Evolutionary conservation across 2,888 invertebrate genomes (phyloP), one percentile per base, ranked within the genome.

Genomic region (Schrankia costaestrigalis): DNA sequence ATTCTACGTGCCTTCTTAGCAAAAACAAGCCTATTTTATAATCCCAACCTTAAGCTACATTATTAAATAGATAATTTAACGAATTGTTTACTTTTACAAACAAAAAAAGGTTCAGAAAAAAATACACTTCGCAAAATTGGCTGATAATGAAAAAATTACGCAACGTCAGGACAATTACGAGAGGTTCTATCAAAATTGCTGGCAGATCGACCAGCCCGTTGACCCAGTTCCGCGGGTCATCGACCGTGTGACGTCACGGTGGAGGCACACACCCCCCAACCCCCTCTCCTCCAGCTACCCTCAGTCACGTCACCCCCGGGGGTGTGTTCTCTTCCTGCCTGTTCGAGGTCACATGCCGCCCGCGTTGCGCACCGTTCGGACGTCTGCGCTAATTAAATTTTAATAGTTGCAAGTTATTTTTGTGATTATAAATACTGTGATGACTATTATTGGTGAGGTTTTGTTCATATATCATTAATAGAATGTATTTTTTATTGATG

Each of bases 201-300:
- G 62, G 56, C 63, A 71, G 72, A 80, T 78, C 77, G 78, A 74
- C 71, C 77, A 71, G 63, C 68, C 68, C 61, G 74, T 70, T 86
- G 85, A 86, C 86, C 86, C 67, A 86, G 62, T 80, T 86, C 62
- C 58, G 59, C 56, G 65, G 83, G 77, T 85, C 76, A 76, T 59
- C 78, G 82, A 82, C 84, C 83, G 76, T 58, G 80, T 86, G 86
- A 85, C 86, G 86, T 86, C 86, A 85, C 78, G 51, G 22, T 57
- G 52, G 47, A 45, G 48, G 64, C 57, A 45, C 66, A 60, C 56
- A 50, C 63, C 62, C 60, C 54, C 56, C 58, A 60, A 3, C 60
- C 54, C 56, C 59, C 60, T 54, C 37, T 49, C 43, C 51, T 50
- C 44, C 46, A 41, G 58, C 49, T 71, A 59, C 43, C 51, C 51